Base-by-base conservation (phyloP, 1,140 invertebrate genomes). In the Sitodiplosis mosellana region DNA sequence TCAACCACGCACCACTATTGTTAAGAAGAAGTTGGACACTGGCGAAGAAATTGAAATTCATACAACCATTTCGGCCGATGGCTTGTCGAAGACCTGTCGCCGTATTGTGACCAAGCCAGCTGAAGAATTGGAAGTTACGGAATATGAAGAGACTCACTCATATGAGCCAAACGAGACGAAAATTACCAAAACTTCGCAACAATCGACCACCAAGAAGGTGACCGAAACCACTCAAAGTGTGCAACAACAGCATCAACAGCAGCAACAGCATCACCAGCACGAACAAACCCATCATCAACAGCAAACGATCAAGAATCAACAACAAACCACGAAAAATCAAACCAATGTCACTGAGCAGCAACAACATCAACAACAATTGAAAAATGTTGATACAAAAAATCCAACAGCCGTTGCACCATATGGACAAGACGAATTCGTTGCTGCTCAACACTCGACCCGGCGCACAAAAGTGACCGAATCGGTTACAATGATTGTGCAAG, bases 91-190 rank as follows among this genome's bases (percentile, higher is more conserved):
- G 18, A 43, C 5, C 12, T 19, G 10, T 12, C 15, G 15, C 5
- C 12, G 11, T 5, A 43, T 18, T 43, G 18, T 21, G 11, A 18
- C 17, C 8, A 2, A 43, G 14, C 41, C 41, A 18, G 17, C 19
- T 3, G 47, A 48, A 41, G 47, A 21, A 10, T 8, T n/a, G 8
- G 37, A 21, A 5, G 21, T 40, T n/a, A 37, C 18, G 15, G 38
- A 40, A 10, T 20, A 21, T 48, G 38, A 41, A 19, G 46, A 38
- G 27, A 47, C 36, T 40, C n/a, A 36, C 12, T 37, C 18, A 33
- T 47, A 47, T 47, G 37, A 40, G 19, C 47, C 47, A 48, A 21
- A 17, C 7, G 19, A 40, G n/a, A 21, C 21, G n/a, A 38, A 40
- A 41, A 34, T 41, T 19, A 41, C 33, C 22, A 38, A 21, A 22